Percentiles rank a stretch among this genome's conserved stretches.
Evolutionary conservation across 2,113 vertebrate genomes (phyloP).

Genomic region (Alaudala cheleensis): DNA sequence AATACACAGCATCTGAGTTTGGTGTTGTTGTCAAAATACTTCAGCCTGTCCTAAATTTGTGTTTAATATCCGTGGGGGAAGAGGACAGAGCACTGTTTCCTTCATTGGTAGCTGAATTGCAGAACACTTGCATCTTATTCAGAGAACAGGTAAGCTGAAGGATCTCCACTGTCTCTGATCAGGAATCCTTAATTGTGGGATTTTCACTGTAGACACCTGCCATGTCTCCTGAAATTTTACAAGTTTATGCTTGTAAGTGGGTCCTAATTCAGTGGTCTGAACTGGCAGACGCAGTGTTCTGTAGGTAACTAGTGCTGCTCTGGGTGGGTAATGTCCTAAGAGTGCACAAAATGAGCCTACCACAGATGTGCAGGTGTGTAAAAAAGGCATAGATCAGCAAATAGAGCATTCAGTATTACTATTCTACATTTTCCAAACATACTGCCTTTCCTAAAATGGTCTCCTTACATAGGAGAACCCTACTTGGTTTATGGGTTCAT

Average conservation of each 20-base stretch:
- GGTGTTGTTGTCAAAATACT: background rate
- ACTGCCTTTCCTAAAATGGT: background rate
- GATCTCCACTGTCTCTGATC: background rate
- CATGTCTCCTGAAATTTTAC: background rate
- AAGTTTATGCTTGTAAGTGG: background rate
- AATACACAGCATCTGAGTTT: background rate
- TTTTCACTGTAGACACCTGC: background rate
- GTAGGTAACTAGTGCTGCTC: background rate
- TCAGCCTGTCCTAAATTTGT: background rate
- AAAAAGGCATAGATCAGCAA: background rate
- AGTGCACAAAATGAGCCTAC: background rate
- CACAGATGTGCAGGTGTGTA: background rate
- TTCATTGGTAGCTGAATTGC: background rate
- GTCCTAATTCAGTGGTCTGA: background rate
- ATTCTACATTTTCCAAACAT: background rate
- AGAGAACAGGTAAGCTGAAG: background rate
- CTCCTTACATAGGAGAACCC: background rate
- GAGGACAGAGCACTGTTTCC: background rate
- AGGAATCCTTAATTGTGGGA: background rate
- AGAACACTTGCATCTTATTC: background rate
- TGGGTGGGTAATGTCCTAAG: background rate
- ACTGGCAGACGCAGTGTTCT: background rate
- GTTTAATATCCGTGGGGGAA: background rate
- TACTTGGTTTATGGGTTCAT: background rate
- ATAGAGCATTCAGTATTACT: background rate